phyloP scores from a whole-genome alignment of 2,113 vertebrate genomes.

The Nyctereutes procyonoides region DNA sequence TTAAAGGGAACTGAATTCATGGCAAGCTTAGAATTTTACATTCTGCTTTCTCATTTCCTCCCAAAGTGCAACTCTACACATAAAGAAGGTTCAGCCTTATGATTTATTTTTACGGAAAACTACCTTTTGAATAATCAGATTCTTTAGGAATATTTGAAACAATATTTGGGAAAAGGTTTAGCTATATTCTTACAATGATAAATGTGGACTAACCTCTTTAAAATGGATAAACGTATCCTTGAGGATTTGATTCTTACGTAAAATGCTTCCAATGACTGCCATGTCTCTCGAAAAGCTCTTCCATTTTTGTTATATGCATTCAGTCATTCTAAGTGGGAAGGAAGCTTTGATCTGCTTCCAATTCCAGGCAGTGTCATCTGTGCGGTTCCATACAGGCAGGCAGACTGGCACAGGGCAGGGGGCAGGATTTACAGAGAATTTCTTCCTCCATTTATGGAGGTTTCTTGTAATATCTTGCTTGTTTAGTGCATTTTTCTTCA shows the following conservation, averaged over 20 bases:
- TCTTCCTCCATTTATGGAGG: rapidly evolving
- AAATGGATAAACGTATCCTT: neutral
- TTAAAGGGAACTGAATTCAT: neutral
- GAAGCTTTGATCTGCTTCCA: neutral
- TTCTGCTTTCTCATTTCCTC: neutral
- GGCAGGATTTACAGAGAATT: neutral
- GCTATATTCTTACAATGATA: neutral
- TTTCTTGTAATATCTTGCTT: neutral
- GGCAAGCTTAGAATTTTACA: neutral
- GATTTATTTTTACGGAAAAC: neutral
- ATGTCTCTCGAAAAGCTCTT: slow-evolving; percentile 8
- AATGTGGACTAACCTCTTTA: neutral
- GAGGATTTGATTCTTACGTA: slow-evolving; percentile 2
- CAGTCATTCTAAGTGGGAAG: neutral
- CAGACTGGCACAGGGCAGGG: neutral
- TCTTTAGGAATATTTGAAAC: slow-evolving; percentile 44
- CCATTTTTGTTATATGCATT: neutral
- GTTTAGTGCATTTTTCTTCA: neutral
- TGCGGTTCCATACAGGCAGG: neutral
- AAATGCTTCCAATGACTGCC: neutral
- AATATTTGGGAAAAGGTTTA: neutral
- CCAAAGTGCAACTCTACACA: neutral
- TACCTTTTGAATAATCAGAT: neutral
- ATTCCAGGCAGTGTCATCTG: neutral
- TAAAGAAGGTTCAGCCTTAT: neutral